phyloP scores from a whole-genome alignment of 2,888 invertebrate species.

The Cyaniris semiargus region DNA sequence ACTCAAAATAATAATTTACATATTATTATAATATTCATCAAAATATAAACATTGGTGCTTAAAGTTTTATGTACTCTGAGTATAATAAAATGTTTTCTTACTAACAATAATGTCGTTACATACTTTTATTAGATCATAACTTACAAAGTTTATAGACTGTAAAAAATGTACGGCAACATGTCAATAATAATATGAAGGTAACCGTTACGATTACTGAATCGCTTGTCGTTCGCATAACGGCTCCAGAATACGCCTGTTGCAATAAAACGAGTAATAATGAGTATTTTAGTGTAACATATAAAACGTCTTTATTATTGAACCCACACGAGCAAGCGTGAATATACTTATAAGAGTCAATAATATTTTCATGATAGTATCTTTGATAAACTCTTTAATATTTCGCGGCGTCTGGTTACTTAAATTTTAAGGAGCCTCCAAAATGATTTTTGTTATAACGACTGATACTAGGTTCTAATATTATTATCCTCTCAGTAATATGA shows the following conservation, averaged over 20 bases:
- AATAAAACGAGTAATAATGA: conserved; percentile 52
- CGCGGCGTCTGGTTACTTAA: not conserved
- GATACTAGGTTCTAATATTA: too few species aligned
- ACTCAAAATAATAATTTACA: not conserved
- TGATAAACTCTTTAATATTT: not conserved
- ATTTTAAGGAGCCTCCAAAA: not conserved
- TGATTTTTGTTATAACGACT: not conserved
- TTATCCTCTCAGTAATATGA: not conserved
- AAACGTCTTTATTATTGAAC: conserved; percentile 29
- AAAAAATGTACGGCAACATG: conserved; percentile 22
- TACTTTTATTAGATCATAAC: conserved; percentile 29
- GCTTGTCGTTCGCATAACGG: conserved; percentile 28
- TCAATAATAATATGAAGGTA: conserved; percentile 31
- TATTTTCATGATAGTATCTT: not conserved
- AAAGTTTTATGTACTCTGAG: not conserved
- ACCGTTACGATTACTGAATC: conserved; percentile 20
- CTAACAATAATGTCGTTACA: conserved; percentile 26
- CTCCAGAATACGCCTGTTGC: conserved; percentile 40
- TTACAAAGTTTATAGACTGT: conserved; percentile 24
- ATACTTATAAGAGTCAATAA: conserved; percentile 12
- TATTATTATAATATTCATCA: not conserved
- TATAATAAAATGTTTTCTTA: conserved; percentile 15
- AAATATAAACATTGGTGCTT: not conserved
- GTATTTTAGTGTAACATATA: conserved; percentile 44
- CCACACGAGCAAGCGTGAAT: conserved; percentile 10